Evolutionary conservation across 2,888 invertebrate species (phyloP).

Genomic region (Maniola hyperantus): DNA sequence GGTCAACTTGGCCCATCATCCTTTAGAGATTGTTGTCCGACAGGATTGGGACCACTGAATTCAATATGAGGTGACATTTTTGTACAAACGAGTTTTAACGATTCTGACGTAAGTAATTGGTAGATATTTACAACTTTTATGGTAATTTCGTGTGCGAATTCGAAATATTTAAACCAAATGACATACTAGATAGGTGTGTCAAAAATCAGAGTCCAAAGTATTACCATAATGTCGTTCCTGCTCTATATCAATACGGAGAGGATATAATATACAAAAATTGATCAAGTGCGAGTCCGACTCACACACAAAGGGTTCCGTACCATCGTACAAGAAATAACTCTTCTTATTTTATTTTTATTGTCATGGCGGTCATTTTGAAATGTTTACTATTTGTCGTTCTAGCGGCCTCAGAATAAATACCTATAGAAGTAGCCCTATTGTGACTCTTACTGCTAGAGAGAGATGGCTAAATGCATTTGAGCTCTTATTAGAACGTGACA

Average conservation of each 20-base stretch:
- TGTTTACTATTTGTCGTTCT: no score
- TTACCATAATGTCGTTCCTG: constrained; percentile 7
- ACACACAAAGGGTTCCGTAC: no score
- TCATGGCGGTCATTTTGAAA: no score
- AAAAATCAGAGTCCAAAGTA: constrained; percentile 12
- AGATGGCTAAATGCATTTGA: no score
- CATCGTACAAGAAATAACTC: no score
- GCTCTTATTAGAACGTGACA: no score
- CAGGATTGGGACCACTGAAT: background rate
- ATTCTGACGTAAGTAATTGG: constrained; percentile 4
- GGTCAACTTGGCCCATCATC: no score
- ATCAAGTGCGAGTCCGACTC: background rate
- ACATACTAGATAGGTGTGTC: background rate
- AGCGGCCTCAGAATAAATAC: no score
- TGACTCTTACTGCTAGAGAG: no score
- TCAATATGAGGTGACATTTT: background rate
- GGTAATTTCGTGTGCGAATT: background rate
- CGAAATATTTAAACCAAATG: background rate
- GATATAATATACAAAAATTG: background rate
- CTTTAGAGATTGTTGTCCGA: no score
- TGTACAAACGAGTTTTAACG: constrained; percentile 8
- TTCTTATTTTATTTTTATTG: no score
- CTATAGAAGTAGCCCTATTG: no score
- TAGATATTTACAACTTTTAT: background rate
- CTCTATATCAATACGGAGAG: background rate